Evolutionary conservation across 53 echinoderm and acorn worm genomes (phyloP).

Genomic region (Stichopus horrens): DNA sequence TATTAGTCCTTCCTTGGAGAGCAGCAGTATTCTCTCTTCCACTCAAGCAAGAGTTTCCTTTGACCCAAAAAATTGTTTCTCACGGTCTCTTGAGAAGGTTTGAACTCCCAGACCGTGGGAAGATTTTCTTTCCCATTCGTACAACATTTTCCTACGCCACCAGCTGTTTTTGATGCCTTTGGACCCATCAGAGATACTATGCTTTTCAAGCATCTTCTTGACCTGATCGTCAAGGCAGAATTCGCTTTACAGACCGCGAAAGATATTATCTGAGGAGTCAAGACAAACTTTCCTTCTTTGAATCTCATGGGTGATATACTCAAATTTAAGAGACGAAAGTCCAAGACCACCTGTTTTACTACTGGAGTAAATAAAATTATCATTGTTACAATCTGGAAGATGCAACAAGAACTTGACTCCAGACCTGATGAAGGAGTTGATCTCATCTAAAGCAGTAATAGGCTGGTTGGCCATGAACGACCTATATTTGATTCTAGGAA

Average conservation of each 20-base stretch:
- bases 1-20: background rate
- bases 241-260: background rate
- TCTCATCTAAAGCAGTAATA: background rate
- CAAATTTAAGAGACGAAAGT: background rate
- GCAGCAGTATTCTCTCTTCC: background rate
- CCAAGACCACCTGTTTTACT: background rate
- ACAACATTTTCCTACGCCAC: background rate
- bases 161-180: background rate
- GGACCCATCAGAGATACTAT: background rate
- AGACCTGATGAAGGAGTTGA: background rate
- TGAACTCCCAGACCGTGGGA: background rate
- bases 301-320: background rate
- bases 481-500: conserved; percentile 8
- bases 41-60: background rate
- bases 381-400: background rate
- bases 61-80: background rate
- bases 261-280: background rate
- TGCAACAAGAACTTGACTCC: background rate
- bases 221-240: background rate
- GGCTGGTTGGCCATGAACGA: background rate
- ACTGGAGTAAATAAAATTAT: background rate
- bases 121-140: background rate
- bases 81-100: background rate
- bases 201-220: no score
- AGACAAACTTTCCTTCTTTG: conserved; percentile 1